A percentile compares a stretch with the other conserved stretches of the same genome.
These are phyloP conservation scores for Ptilodon capucinus DNA, from an alignment of 2,888 invertebrate genomes.

Conservation along the genomic window DNA sequence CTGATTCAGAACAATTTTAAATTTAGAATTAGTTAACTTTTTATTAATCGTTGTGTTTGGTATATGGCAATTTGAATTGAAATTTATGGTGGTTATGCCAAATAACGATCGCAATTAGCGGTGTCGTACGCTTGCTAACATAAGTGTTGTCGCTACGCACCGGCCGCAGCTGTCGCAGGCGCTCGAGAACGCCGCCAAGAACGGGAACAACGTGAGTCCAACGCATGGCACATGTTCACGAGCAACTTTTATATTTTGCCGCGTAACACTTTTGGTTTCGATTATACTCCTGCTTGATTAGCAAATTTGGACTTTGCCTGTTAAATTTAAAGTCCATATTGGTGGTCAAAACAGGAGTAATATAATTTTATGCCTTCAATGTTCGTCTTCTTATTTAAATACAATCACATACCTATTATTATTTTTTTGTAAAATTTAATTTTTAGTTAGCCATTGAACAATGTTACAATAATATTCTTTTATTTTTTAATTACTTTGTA, in stretches of 20 bases:
- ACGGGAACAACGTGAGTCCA: constrained; percentile 84
- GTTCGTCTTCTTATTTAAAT: not conserved
- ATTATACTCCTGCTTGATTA: constrained; percentile 5
- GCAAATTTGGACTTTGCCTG: not conserved
- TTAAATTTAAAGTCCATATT: not conserved
- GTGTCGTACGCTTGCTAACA: constrained; percentile 69
- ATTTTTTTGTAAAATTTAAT: not conserved
- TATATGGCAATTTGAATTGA: not conserved
- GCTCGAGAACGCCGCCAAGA: constrained; percentile 87
- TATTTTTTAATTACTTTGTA: not conserved
- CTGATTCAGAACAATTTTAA: not conserved
- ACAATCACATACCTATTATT: not conserved
- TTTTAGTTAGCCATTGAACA: not conserved
- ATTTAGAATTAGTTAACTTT: too few relatives aligned
- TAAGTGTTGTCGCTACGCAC: constrained; percentile 74
- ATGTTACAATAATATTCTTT: not conserved
- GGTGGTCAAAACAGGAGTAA: not conserved
- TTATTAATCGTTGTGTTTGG: not conserved
- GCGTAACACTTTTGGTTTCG: constrained; percentile 7
- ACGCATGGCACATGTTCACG: constrained; percentile 57
- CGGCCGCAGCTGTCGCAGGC: constrained; percentile 83
- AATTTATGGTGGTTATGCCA: not conserved
- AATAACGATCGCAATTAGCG: constrained; percentile 36
- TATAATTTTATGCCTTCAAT: not conserved
- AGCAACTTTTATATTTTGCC: constrained; percentile 11